Evolutionary conservation across 1,140 invertebrate species (phyloP).

Genomic region (Bombus confusus): DNA sequence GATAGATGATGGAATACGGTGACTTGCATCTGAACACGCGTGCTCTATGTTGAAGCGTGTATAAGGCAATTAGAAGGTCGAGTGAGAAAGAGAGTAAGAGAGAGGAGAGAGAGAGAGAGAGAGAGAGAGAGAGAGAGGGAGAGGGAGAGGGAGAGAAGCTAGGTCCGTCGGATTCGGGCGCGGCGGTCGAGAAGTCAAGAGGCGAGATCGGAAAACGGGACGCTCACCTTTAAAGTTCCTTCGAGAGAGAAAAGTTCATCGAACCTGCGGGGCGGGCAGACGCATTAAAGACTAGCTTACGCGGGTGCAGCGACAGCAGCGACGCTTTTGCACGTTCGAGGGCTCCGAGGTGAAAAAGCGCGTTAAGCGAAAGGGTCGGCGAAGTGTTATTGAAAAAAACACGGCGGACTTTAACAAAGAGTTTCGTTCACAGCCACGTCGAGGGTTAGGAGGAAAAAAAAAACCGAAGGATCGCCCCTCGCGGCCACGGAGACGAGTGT

Average conservation of each 20-base stretch:
- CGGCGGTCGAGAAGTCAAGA: background rate
- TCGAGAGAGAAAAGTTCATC: constrained; percentile 51
- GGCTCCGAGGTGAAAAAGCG: constrained; percentile 62
- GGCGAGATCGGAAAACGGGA: constrained; percentile 9
- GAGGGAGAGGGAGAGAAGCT: too few species aligned
- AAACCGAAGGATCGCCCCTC: constrained; percentile 34
- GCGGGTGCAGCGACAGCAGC: constrained; percentile 44
- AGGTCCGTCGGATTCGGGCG: background rate
- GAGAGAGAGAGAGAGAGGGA: background rate
- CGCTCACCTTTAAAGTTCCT: constrained; percentile 59
- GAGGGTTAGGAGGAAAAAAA: background rate
- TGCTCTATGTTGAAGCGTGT: background rate
- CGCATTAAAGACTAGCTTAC: constrained; percentile 61
- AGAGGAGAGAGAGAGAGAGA: background rate
- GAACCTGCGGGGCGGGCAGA: constrained; percentile 50
- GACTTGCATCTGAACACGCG: background rate
- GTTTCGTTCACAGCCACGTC: constrained; percentile 30
- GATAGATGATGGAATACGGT: background rate
- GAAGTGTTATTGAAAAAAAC: constrained; percentile 63
- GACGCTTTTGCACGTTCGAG: constrained; percentile 54
- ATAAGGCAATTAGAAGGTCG: background rate
- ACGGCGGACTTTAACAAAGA: constrained; percentile 52
- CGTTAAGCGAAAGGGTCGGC: constrained; percentile 57
- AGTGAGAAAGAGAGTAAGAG: background rate
- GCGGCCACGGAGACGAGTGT: background rate